Evolutionary conservation across 2,797 vertebrate genomes (phyloP), one percentile per base, ranked within the genome.

Genomic region (Thalassophryne amazonica): DNA sequence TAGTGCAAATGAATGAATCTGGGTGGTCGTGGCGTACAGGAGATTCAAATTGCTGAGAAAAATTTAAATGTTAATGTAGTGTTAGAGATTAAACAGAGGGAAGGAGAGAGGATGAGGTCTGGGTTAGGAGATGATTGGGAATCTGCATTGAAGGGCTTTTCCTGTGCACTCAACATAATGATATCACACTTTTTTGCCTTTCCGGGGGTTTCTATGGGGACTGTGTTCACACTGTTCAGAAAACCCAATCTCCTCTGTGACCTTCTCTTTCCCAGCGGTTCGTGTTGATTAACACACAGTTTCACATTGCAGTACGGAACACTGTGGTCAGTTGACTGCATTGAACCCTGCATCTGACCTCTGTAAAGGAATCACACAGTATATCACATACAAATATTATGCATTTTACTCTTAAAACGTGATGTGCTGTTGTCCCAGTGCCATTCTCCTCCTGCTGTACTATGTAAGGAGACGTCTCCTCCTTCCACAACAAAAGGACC

Each of bases 231-330:
- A 68, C 60, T 54, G 58, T 78, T 81, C 54, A 80, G 47, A 82
- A 76, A 81, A 77, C 54, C 65, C 81, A 86, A 86, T 86, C 81
- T 84, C 76, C 77, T 78, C 60, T 45, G 32, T 84, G 84, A 86
- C 85, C 83, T 84, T 80, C 78, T 75, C 23, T 30, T 66, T 69
- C 62, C 63, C 61, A 13, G 38, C n/a, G 13, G 49, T 67, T 75
- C 76, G 68, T 76, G 65, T 64, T 79, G 70, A 84, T 83, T 76
- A 81, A 67, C 57, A 53, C 58, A n/a, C 48, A 46, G 37, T 76
- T 64, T 64, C 37, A 64, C 56, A 28, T 59, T 63, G 27, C 39
- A 50, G 33, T 55, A 59, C 54, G 34, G 34, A 68, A 57, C 49
- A 60, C 8, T 22, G 40, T 25, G 29, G 13, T 56, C 30, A 32